Conservation (phyloP, 1,140 invertebrate species). For the Calephelis nemesis region DNA sequence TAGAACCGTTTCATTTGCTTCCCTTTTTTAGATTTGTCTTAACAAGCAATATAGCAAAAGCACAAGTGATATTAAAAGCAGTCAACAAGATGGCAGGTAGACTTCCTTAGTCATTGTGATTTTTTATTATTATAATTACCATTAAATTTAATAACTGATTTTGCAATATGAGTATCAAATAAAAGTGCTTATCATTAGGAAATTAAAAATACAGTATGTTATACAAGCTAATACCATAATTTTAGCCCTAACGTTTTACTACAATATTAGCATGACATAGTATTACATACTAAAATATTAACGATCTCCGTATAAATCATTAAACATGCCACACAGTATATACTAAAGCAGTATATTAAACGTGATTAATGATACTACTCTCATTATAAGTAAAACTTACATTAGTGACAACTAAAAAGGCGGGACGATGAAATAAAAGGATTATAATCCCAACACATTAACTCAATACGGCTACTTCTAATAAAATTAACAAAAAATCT, state of each 20-base stretch:
- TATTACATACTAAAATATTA: not conserved
- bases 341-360: not conserved
- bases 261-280: not conserved
- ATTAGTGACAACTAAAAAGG: slow-evolving; percentile 5
- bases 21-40: no score
- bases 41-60: no score
- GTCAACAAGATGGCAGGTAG: no score
- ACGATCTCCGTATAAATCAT: not conserved
- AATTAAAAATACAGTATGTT: no score
- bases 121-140: no score
- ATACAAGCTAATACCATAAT: not conserved
- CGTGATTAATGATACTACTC: not conserved
- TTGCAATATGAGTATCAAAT: no score
- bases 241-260: not conserved
- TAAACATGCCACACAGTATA: not conserved
- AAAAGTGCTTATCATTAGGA: no score
- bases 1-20: no score
- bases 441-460: slow-evolving; percentile 5
- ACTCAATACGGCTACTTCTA: not conserved
- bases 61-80: no score
- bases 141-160: no score
- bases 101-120: no score
- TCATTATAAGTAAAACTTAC: slow-evolving; percentile 2
- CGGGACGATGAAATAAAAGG: slow-evolving; percentile 1
- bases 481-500: not conserved